Evolutionary conservation across 2,888 invertebrate species (phyloP).

Genomic region (Meliscaeva auricollis): DNA sequence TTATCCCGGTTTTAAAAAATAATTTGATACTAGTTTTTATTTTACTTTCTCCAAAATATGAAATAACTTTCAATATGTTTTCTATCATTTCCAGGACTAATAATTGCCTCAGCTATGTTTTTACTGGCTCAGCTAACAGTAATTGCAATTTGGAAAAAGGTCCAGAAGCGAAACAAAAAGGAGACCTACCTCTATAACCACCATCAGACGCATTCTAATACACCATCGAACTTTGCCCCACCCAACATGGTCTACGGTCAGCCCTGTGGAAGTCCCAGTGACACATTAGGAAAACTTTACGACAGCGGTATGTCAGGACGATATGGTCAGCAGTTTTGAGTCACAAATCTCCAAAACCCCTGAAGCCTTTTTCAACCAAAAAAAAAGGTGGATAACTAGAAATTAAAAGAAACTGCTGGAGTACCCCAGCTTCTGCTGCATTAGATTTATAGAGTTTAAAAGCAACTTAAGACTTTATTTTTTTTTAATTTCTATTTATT

Average conservation of each 20-base stretch:
- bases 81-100: conserved; percentile 87
- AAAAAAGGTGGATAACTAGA: conserved; percentile 50
- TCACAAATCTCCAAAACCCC: conserved; percentile 11
- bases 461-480: conserved; percentile 71
- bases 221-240: conserved; percentile 80
- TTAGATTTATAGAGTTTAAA: conserved; percentile 50
- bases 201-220: conserved; percentile 78
- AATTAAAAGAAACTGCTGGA: conserved; percentile 25
- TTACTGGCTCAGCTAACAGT: conserved; percentile 94
- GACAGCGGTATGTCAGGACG: conserved; percentile 92
- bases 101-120: conserved; percentile 94
- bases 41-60: conserved; percentile 41
- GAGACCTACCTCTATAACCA: conserved; percentile 82
- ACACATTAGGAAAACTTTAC: conserved; percentile 94
- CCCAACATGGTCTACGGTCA: conserved; percentile 81
- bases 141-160: conserved; percentile 92
- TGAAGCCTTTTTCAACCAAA: conserved; percentile 45
- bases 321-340: conserved; percentile 83
- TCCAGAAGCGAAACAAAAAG: conserved; percentile 82
- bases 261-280: conserved; percentile 86
- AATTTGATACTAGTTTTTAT: conserved; percentile 17
- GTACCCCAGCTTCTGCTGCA: conserved; percentile 34
- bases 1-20: conserved; percentile 3
- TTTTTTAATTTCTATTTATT: conserved; percentile 51
- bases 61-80: conserved; percentile 17